Base-by-base conservation (phyloP, 2,888 invertebrate species). In the Acronicta leporina region DNA sequence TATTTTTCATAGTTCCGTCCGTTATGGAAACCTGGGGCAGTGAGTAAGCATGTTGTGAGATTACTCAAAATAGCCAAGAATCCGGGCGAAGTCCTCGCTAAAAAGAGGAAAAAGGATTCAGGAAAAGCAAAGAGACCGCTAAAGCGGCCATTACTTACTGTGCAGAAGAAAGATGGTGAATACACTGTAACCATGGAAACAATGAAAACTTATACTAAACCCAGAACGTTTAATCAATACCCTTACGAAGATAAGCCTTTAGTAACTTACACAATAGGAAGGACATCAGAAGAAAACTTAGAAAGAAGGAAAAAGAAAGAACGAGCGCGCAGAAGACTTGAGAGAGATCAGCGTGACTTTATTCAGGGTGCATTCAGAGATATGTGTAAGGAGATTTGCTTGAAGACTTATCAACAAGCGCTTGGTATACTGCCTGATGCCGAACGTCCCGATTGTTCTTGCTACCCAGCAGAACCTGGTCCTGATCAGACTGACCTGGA, bases 1-100 rank as follows among this genome's bases (percentile, higher is more conserved):
- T 48, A 87, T n/a, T n/a, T n/a, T n/a, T n/a, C n/a, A n/a, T n/a
- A 94, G 94, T 92, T 86, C 57, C 94, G 94, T 10, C 93, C 94
- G 4, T 68, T 71, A 61, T 95, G 92, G 92, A 91, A 82, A 75
- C 94, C 94, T 38, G 94, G 94, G 42, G 94, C 94, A n/a, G 79
- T 84, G 5, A 89, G 87, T 79, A 94, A 92, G 68, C 88, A 90
- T 43, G 89, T 94, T 13, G 82, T 90, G 60, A 87, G 89, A 55
- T 73, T 90, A 70, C 85, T 94, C 11, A 91, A 74, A 79, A 87
- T 89, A 52, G 93, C 92, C 20, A 89, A 82, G 67, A 85, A 92
- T 75, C 92, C 92, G 14, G 91, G 82, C 5, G 75, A 87, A 75
- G 73, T 83, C 2, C 71, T 85, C n/a, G 56, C 85, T 46, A 94